These are phyloP conservation scores for Spilarctia lutea DNA, from an alignment of 2,888 invertebrate genomes.

Conservation along the genomic window DNA sequence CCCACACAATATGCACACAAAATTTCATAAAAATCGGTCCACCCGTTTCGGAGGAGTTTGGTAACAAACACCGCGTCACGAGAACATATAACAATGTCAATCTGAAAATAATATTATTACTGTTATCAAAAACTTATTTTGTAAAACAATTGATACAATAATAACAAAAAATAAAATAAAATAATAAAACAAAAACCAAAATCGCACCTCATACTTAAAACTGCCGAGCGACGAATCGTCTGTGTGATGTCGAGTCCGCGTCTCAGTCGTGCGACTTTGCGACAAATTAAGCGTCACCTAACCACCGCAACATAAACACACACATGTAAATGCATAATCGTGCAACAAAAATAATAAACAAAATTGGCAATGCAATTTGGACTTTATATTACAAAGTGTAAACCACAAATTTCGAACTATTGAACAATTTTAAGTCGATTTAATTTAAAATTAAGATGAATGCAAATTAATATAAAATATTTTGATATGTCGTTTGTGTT, in stretches of 20 bases:
- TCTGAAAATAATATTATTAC: neutral
- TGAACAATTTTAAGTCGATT: neutral
- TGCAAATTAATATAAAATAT: too few relatives aligned
- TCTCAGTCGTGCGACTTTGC: constrained; percentile 69
- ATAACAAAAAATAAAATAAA: constrained; percentile 42
- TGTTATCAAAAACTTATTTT: neutral
- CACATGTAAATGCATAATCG: constrained; percentile 41
- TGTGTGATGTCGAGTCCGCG: constrained; percentile 87
- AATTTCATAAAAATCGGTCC: too few relatives aligned
- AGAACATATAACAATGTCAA: neutral
- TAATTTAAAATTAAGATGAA: neutral
- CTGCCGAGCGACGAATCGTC: constrained; percentile 91
- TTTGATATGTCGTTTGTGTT: too few relatives aligned
- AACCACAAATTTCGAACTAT: neutral
- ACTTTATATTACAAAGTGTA: neutral
- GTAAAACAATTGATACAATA: neutral
- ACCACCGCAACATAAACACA: constrained; percentile 43
- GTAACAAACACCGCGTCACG: too few relatives aligned
- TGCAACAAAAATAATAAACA: constrained; percentile 36
- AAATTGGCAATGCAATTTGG: neutral
- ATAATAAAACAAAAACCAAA: constrained; percentile 58
- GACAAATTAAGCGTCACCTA: constrained; percentile 78
- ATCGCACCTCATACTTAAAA: constrained; percentile 90
- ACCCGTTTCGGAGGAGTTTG: too few relatives aligned
- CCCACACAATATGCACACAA: too few relatives aligned